phyloP scores from a whole-genome alignment of 2,888 invertebrate genomes.

The Troides helena region DNA sequence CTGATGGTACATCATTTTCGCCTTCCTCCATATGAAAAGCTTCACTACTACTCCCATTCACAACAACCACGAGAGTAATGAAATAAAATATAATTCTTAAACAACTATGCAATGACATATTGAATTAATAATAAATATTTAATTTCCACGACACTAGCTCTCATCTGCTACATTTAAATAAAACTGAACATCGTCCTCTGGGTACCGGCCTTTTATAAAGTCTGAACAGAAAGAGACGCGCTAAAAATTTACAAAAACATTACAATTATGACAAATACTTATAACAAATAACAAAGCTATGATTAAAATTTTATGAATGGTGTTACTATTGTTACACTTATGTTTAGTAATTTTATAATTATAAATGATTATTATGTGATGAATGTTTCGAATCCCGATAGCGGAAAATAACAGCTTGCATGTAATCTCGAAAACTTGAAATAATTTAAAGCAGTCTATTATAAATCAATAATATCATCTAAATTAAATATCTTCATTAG shows the following conservation, averaged over 20 bases:
- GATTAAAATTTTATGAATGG: background rate
- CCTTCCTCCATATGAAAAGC: constrained; percentile 2
- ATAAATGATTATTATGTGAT: too few relatives aligned
- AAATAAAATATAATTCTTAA: constrained; percentile 15
- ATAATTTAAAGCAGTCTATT: too few relatives aligned
- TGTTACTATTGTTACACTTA: too few relatives aligned
- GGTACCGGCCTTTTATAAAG: constrained; percentile 25
- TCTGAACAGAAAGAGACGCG: constrained; percentile 1
- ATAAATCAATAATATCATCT: too few relatives aligned
- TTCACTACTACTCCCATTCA: constrained; percentile 10
- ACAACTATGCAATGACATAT: constrained; percentile 13
- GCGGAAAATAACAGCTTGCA: background rate
- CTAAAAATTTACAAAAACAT: constrained; percentile 8
- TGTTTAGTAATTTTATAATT: too few relatives aligned
- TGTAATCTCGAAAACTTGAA: background rate
- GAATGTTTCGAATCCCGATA: too few relatives aligned
- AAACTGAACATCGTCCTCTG: constrained; percentile 21
- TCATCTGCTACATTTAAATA: constrained; percentile 19
- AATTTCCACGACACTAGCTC: constrained; percentile 6
- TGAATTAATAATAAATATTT: background rate
- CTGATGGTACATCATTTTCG: constrained; percentile 6
- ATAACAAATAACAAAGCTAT: background rate
- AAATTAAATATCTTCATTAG: too few relatives aligned
- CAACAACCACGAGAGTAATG: constrained; percentile 8
- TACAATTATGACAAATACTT: constrained; percentile 12